A percentile compares a stretch with the other conserved stretches of the same genome.
Conservation (phyloP, 2,113 vertebrate genomes). For the Pseudopipra pipra region DNA sequence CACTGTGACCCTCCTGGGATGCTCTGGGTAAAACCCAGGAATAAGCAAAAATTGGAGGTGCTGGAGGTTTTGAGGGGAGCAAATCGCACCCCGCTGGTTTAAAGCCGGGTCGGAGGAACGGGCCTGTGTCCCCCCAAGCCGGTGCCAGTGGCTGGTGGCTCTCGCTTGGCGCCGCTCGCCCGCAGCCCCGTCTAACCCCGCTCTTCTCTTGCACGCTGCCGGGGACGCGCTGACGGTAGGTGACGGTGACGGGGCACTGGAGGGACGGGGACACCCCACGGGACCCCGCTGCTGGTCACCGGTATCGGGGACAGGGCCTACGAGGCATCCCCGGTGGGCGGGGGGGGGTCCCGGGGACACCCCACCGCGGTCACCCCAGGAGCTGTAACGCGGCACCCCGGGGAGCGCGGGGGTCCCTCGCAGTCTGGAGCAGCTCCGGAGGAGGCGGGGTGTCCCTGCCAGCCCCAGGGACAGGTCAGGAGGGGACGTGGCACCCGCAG, state of each 20-base stretch:
- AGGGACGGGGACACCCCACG: neutral
- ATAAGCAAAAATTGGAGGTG: neutral
- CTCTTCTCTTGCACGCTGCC: constrained; percentile 71
- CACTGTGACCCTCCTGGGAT: accelerated
- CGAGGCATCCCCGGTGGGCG: neutral
- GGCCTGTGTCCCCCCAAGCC: neutral
- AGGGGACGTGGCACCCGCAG: neutral
- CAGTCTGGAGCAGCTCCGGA: neutral
- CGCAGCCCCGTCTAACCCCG: constrained; percentile 39
- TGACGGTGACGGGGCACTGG: constrained; percentile 30
- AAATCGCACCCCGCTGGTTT: neutral
- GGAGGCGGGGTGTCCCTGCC: neutral
- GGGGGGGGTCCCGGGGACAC: neutral
- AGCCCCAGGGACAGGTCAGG: constrained; percentile 26
- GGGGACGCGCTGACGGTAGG: constrained; percentile 62
- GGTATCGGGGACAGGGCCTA: neutral
- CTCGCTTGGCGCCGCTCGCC: neutral
- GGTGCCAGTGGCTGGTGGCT: neutral
- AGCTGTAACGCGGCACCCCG: neutral
- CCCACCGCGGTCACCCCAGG: accelerated
- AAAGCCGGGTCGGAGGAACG: neutral
- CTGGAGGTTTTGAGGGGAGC: neutral
- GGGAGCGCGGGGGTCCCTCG: neutral
- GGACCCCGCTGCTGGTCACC: neutral
- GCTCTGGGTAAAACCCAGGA: neutral